Evolutionary conservation across 30 jellyfish, hydroid and myxozoan species (phyloP).

Genomic region (Hydractinia echinata): DNA sequence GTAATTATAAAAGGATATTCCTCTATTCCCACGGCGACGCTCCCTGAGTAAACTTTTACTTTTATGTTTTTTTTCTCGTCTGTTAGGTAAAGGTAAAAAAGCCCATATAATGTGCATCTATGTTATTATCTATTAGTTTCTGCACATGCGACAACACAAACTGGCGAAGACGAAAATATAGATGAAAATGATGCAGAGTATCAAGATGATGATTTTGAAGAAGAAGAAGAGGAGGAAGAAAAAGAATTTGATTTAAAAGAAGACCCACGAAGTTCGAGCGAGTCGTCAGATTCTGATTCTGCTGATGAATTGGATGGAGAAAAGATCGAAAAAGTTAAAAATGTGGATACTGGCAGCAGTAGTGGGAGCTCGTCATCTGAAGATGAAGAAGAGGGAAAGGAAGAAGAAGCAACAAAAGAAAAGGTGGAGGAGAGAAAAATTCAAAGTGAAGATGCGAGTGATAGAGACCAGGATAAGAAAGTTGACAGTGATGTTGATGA

Average conservation of each 20-base stretch:
- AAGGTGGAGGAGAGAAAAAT: background rate
- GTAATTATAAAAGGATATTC: no score
- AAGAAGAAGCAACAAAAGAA: background rate
- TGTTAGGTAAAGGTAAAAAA: background rate
- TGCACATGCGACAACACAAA: slow-evolving; percentile 35
- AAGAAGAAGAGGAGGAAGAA: slow-evolving; percentile 36
- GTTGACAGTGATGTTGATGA: background rate
- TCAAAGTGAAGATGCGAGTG: slow-evolving; percentile 3
- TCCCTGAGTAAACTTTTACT: no score
- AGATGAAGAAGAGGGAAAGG: slow-evolving; percentile 3
- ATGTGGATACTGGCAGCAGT: slow-evolving; percentile 13
- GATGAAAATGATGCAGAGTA: slow-evolving; percentile 5
- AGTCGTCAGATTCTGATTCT: background rate
- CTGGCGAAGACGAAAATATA: slow-evolving; percentile 1
- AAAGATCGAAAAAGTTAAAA: background rate
- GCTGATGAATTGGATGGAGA: slow-evolving; percentile 15
- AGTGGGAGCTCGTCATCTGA: background rate
- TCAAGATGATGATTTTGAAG: slow-evolving; percentile 20
- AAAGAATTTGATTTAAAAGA: slow-evolving; percentile 13
- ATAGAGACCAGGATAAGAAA: slow-evolving; percentile 6
- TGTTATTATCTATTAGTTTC: background rate
- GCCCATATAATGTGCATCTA: no score
- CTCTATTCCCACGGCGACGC: no score
- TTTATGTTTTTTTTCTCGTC: background rate
- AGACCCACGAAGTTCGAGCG: background rate